Evolutionary conservation across 2,797 vertebrate species (phyloP).

Genomic region (Alectoris magna): DNA sequence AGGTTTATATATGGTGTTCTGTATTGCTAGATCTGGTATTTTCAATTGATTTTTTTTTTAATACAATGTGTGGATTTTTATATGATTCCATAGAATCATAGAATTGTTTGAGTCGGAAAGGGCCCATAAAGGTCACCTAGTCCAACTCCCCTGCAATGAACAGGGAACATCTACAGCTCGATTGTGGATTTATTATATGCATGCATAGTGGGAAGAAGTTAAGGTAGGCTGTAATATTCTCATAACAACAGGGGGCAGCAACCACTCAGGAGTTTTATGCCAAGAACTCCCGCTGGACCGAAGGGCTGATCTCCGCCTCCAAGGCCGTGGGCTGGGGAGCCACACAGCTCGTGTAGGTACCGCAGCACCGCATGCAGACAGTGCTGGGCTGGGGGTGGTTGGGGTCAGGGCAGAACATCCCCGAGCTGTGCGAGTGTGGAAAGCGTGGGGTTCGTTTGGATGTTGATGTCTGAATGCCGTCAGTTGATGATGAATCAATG

Average conservation of each 20-base stretch:
- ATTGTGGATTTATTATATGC: not conserved
- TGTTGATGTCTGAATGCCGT: too few species aligned
- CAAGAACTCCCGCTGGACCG: constrained; percentile 97
- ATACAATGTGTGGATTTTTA: not conserved
- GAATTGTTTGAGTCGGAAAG: too few species aligned
- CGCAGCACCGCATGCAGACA: not conserved
- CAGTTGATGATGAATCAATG: too few species aligned
- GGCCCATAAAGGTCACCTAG: too few species aligned
- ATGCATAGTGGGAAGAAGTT: fast-evolving
- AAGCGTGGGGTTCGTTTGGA: fast-evolving
- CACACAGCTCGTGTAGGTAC: constrained; percentile 95
- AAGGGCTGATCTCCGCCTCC: constrained; percentile 97
- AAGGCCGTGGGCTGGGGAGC: constrained; percentile 99
- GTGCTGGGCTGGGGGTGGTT: too few species aligned
- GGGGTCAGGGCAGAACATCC: not conserved
- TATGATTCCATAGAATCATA: too few species aligned
- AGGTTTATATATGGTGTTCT: not conserved
- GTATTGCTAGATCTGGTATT: fast-evolving
- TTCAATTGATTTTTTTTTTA: not conserved
- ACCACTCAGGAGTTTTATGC: constrained; percentile 95
- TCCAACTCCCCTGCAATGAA: too few species aligned
- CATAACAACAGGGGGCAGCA: constrained; percentile 89
- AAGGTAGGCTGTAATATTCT: not conserved
- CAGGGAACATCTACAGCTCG: too few species aligned
- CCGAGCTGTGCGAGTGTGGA: not conserved